Base-by-base conservation (phyloP, 2,113 vertebrate genomes). In the Urocolius indicus region DNA sequence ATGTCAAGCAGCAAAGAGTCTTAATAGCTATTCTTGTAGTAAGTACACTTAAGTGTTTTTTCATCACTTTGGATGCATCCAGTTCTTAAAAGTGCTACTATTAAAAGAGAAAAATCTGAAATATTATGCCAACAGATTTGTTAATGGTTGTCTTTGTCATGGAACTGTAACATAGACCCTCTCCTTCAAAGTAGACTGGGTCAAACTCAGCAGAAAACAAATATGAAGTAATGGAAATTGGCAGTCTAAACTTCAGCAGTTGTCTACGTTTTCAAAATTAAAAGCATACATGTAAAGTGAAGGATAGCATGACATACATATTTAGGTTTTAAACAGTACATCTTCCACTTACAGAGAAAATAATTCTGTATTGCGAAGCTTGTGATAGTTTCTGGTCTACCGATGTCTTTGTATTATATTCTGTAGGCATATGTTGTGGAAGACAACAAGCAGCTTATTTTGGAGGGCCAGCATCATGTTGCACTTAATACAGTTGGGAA, bases 381-480 rank as follows among this genome's bases (percentile, higher is more conserved):
- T 80, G 9, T 13, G 5, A 9, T 68, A 36, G 18, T 55, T 84
- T 88, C 67, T 91, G 38, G 7, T 91, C 69, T 91, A 45, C 16
- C 62, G 21, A 82, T 80, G 12, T 41, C 66, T 91, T 57, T 96
- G 5, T 97, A 10, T 90, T 97, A 2, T 96, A 5, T 98, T 89
- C 74, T 84, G 22, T 92, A 99, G 99, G 99, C 99, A 3, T 99
- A 99, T 69, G 99, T 99, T 78, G 98, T 99, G 1, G 99, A 99
- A 96, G 99, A 99, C 97, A 99, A 98, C 94, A 99, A 99, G 83
- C 99, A 99, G 90, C 98, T 99, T 68, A 99, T 99, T 96, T 97
- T 99, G 88, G 99, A 99, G 96, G 99, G 99, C 41, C 99, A 99
- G 92, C 99, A 99, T 95, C 99, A 99, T 45, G 98, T 99, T 95